Percentiles rank a stretch among this genome's conserved stretches.
Conservation (phyloP, 2,113 vertebrate genomes). For the Percopsis transmontana region DNA sequence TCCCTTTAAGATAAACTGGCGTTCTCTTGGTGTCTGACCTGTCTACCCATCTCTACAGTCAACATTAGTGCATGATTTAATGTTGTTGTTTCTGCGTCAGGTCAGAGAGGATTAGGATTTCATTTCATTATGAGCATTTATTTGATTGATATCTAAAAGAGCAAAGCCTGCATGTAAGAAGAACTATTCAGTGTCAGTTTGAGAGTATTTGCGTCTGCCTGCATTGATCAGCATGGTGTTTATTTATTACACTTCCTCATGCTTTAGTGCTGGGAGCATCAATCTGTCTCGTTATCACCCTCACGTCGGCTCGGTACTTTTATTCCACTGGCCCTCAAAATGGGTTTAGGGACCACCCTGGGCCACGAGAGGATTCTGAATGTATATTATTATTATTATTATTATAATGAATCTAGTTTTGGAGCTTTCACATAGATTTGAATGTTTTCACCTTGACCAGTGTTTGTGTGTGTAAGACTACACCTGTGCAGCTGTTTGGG, state of each 20-base stretch:
- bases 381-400: too few relatives aligned
- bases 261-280: not conserved
- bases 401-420: too few relatives aligned
- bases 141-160: constrained; percentile 38
- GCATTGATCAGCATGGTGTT: constrained; percentile 10
- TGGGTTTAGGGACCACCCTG: too few relatives aligned
- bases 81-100: too few relatives aligned
- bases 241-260: constrained; percentile 3
- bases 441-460: too few relatives aligned
- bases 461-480: too few relatives aligned
- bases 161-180: constrained; percentile 23
- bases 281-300: constrained; percentile 1
- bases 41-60: not conserved
- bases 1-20: not conserved
- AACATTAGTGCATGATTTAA: too few relatives aligned
- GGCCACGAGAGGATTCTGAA: too few relatives aligned
- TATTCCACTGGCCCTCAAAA: too few relatives aligned
- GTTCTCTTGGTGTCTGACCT: constrained; percentile 18
- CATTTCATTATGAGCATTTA: constrained; percentile 44
- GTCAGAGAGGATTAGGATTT: constrained; percentile 44
- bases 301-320: too few relatives aligned
- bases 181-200: constrained; percentile 10
- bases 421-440: too few relatives aligned
- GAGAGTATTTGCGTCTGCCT: constrained; percentile 12
- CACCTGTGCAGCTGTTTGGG: too few relatives aligned